Evolutionary conservation across 2,888 invertebrate species (phyloP).

Genomic region (Brenthis daphne): DNA sequence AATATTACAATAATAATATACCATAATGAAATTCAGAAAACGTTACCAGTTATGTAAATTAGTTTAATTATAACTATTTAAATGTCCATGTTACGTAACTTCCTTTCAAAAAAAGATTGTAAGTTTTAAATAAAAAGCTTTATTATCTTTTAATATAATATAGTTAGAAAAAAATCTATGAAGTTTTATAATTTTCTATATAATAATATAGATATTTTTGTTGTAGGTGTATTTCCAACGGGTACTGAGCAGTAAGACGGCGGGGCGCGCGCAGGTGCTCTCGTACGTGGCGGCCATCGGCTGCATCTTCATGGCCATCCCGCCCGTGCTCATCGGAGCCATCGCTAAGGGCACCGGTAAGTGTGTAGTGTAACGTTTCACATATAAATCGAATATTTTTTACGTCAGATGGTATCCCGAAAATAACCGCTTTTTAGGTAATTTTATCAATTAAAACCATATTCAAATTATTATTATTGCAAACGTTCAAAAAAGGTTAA

Average conservation of each 20-base stretch:
- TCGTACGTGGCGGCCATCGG: conserved; percentile 98
- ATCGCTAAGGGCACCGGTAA: conserved; percentile 97
- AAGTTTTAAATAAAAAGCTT: no score
- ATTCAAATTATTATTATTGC: no score
- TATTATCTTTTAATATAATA: no score
- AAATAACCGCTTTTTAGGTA: no score
- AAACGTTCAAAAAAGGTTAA: no score
- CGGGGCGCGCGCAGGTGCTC: conserved; percentile 94
- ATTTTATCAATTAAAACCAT: no score
- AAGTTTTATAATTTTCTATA: no score
- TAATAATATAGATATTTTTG: background rate
- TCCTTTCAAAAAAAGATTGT: no score
- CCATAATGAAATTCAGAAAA: background rate
- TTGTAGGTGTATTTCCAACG: conserved; percentile 97
- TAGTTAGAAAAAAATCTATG: no score
- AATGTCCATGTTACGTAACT: background rate
- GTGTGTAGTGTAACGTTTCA: background rate
- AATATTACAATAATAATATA: background rate
- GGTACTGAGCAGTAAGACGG: conserved; percentile 97
- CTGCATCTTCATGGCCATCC: conserved; percentile 98
- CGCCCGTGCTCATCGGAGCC: conserved; percentile 97
- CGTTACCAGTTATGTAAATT: no score
- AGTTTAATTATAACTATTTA: background rate
- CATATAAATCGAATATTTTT: no score
- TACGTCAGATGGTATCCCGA: no score